Percentiles rank a stretch among this genome's conserved stretches.
Evolutionary conservation across 2,888 invertebrate genomes (phyloP).

Genomic region (Eudasyphora cyanicolor): DNA sequence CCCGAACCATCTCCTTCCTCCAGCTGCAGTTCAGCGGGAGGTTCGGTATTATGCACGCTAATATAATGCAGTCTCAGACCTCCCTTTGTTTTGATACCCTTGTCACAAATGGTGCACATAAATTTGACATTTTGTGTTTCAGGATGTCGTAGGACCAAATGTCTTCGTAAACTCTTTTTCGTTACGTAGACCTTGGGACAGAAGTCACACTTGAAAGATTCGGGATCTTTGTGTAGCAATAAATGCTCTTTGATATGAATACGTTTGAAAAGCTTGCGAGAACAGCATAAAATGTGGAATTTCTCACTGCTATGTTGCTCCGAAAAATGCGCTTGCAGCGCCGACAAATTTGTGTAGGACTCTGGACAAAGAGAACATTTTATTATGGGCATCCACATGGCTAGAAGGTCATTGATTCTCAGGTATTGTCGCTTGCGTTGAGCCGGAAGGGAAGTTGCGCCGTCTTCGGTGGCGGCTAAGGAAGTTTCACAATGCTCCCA

Average conservation of each 20-base stretch:
- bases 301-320: conserved; percentile 61
- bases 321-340: conserved; percentile 65
- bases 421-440: conserved; percentile 45
- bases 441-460: background rate
- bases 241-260: conserved; percentile 68
- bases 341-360: conserved; percentile 57
- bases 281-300: conserved; percentile 67
- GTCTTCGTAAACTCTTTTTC: conserved; percentile 60
- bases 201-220: conserved; percentile 66
- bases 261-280: conserved; percentile 66
- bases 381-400: background rate
- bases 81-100: conserved; percentile 63
- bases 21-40: no score
- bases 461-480: background rate
- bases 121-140: conserved; percentile 65
- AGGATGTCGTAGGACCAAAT: conserved; percentile 54
- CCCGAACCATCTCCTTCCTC: background rate
- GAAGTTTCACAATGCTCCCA: background rate
- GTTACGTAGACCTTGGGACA: conserved; percentile 65
- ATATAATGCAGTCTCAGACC: conserved; percentile 60
- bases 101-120: conserved; percentile 68
- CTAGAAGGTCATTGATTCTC: background rate
- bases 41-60: conserved; percentile 61
- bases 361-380: background rate
- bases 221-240: conserved; percentile 67